These are phyloP conservation scores for Hippotragus niger DNA, from an alignment of 2,113 vertebrate species.

Conservation along the genomic window DNA sequence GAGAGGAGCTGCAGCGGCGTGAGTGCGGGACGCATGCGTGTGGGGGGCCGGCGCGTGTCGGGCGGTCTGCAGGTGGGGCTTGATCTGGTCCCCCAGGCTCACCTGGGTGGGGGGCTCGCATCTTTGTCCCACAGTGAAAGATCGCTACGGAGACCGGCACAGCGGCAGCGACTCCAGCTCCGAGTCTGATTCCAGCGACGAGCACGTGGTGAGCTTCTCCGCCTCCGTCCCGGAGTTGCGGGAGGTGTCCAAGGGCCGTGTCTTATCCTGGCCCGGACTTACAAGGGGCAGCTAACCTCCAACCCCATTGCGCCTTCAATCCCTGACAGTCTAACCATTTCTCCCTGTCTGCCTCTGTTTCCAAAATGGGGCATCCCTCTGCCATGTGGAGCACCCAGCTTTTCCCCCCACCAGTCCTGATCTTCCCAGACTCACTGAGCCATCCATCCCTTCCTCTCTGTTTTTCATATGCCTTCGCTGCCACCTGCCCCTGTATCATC, in stretches of 20 bases:
- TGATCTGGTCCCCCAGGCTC: neutral
- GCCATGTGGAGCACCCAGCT: neutral
- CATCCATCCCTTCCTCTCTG: neutral
- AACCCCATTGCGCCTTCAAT: neutral
- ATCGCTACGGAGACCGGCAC: slow-evolving; percentile 84
- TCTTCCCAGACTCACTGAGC: neutral
- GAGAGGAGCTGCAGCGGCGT: slow-evolving; percentile 91
- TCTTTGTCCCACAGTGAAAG: slow-evolving; percentile 83
- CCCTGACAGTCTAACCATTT: neutral
- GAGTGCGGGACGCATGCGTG: slow-evolving; percentile 71
- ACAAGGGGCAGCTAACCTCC: too few relatives aligned
- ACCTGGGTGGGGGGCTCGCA: neutral
- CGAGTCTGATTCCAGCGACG: slow-evolving; percentile 85
- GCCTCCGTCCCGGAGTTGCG: too few relatives aligned
- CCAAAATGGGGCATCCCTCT: neutral
- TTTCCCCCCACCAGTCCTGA: neutral
- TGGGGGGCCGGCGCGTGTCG: neutral
- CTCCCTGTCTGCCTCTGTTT: neutral
- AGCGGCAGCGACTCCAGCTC: slow-evolving; percentile 80
- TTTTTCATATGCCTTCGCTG: neutral
- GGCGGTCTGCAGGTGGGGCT: neutral
- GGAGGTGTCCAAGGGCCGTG: neutral
- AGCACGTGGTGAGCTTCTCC: slow-evolving; percentile 81
- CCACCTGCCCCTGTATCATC: neutral
- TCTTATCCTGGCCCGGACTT: neutral